phyloP scores from a whole-genome alignment of 2,113 vertebrate species.

The Leptobrachium ailaonicum region DNA sequence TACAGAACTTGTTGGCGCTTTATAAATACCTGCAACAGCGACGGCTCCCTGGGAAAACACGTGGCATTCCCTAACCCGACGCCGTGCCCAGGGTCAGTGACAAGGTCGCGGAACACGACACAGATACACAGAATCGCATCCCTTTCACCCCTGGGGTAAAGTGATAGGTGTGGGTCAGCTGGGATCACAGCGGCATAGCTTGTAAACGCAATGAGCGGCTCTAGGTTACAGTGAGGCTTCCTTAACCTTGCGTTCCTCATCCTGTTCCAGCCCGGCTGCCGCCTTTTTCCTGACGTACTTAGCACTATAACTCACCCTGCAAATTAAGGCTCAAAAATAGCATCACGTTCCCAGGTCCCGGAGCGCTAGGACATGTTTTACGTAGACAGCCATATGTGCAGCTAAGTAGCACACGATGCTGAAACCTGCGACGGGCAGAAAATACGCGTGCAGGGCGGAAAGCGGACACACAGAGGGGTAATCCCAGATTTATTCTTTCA shows the following conservation, averaged over 20 bases:
- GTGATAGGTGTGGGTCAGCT: constrained; percentile 36
- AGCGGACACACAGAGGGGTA: too few species aligned
- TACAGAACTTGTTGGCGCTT: too few species aligned
- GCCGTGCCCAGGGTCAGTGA: constrained; percentile 16
- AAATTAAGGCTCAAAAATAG: constrained; percentile 44
- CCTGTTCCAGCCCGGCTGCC: constrained; percentile 18
- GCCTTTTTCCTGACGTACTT: constrained; percentile 28
- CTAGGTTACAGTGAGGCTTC: constrained; percentile 33
- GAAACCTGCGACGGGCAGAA: not conserved
- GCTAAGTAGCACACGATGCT: not conserved
- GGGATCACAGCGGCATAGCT: constrained; percentile 29
- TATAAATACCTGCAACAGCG: too few species aligned
- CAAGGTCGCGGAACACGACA: constrained; percentile 9
- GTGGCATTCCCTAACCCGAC: too few species aligned
- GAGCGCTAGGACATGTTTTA: constrained; percentile 5
- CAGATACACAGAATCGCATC: constrained; percentile 1
- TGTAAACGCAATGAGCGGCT: constrained; percentile 38
- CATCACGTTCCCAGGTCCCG: constrained; percentile 11
- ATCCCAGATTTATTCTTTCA: too few species aligned
- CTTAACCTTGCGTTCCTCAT: constrained; percentile 21
- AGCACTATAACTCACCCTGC: constrained; percentile 19
- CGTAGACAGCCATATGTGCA: constrained; percentile 14
- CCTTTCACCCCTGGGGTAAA: constrained; percentile 32
- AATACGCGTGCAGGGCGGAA: too few species aligned
- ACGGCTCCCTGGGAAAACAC: too few species aligned